phyloP scores from a whole-genome alignment of 2,888 invertebrate species.

The Dorcus parallelipipedus region DNA sequence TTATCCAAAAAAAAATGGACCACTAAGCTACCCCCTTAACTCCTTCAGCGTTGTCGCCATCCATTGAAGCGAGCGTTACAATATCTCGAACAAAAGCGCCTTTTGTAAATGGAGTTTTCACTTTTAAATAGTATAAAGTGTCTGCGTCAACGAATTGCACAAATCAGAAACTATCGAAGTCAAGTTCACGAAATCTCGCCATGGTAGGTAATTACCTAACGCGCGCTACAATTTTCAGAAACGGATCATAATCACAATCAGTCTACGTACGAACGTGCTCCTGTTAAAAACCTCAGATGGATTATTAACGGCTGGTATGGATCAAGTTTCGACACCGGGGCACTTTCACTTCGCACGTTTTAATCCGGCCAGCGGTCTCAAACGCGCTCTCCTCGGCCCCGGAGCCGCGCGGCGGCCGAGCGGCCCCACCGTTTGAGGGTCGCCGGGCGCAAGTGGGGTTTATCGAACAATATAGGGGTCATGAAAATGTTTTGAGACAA shows the following conservation, averaged over 20 bases:
- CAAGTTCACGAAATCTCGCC: slow-evolving; percentile 1
- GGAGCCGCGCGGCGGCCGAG: not conserved
- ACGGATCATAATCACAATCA: not conserved
- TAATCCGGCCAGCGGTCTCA: not conserved
- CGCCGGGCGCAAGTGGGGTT: slow-evolving; percentile 10
- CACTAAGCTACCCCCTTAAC: too few species aligned
- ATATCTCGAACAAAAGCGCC: too few species aligned
- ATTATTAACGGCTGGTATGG: slow-evolving; percentile 5
- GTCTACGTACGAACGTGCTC: not conserved
- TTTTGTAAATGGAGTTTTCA: too few species aligned
- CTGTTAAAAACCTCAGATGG: too few species aligned
- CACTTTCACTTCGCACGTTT: slow-evolving; percentile 19
- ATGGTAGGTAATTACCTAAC: not conserved
- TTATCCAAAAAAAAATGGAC: too few species aligned
- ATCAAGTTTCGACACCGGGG: slow-evolving; percentile 13
- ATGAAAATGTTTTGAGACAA: not conserved
- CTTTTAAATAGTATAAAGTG: too few species aligned
- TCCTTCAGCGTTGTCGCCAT: too few species aligned
- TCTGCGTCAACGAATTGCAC: too few species aligned
- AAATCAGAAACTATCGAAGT: too few species aligned
- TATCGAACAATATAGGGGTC: slow-evolving; percentile 10
- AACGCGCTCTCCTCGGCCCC: too few species aligned
- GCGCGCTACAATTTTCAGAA: not conserved
- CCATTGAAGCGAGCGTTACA: too few species aligned
- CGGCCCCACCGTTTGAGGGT: slow-evolving; percentile 5